phyloP scores from a whole-genome alignment of 30 jellyfish, hydroid and myxozoan species.

The Nemopilema nomurai region DNA sequence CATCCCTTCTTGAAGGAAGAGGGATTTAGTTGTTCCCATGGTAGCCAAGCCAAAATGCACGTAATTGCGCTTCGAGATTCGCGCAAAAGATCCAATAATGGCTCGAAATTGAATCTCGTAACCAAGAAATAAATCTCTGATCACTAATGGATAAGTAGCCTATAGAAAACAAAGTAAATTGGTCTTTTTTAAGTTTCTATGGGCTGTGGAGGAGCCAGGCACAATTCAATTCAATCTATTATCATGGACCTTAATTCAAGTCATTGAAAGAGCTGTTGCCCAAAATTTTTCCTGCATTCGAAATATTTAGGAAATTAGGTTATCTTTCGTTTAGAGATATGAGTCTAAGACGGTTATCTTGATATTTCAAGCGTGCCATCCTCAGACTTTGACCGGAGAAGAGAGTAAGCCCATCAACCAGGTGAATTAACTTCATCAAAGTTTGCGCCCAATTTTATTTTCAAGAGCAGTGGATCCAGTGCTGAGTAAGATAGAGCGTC shows the following conservation, averaged over 20 bases:
- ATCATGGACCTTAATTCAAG: neutral
- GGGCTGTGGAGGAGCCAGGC: neutral
- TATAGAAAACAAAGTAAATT: constrained; percentile 16
- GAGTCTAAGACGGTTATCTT: no score
- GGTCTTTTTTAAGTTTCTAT: neutral
- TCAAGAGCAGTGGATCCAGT: no score
- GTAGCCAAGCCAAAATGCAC: neutral
- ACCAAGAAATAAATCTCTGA: constrained; percentile 18
- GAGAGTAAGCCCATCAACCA: no score
- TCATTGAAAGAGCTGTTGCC: neutral
- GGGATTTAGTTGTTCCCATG: neutral
- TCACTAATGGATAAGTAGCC: constrained; percentile 9
- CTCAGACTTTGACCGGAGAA: no score
- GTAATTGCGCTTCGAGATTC: neutral
- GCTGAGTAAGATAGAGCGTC: no score
- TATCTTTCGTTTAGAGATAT: no score
- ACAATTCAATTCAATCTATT: neutral
- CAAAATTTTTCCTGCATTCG: no score
- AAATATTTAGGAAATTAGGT: no score
- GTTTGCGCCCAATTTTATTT: no score
- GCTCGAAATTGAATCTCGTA: neutral
- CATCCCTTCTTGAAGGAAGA: neutral
- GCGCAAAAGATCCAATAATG: constrained; percentile 6
- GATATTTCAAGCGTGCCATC: no score
- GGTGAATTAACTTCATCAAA: no score